Base-by-base conservation (phyloP, 2,113 vertebrate species). In the Misgurnus anguillicaudatus region DNA sequence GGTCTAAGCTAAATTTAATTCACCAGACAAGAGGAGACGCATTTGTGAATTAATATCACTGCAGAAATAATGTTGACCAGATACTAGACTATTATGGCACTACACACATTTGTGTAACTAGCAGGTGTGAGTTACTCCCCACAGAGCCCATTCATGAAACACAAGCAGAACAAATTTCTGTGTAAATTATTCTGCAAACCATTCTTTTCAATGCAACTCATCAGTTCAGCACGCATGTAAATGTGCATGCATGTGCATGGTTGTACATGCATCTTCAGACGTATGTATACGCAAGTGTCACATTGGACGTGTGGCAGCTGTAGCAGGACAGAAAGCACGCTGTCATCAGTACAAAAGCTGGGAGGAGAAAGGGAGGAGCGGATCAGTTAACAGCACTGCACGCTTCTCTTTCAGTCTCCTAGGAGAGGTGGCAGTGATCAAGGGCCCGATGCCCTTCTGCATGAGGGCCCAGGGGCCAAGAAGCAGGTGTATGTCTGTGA, bases 401-500 rank as follows among this genome's bases (percentile, higher is more conserved):
- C 17, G 55, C 53, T 53, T 5, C 31, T 67, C 67, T 72, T 77
- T 80, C n/a, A 66, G 51, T 72, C 64, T 14, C 8, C 8, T 36
- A 69, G 42, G 38, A 75, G 58, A 65, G 70, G 36, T 48, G 41
- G 38, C 47, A 48, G 48, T 80, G 57, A 69, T 79, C 47, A 61
- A 65, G 64, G 48, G 48, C 71, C 57, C 14, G 19, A 19, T 71
- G 75, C 45, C 58, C 39, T 60, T 9, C 68, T n/a, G 64, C 58
- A 14, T 42, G 17, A 41, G 47, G 36, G 62, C 72, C 57, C 19
- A 62, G 53, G 55, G 57, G 48, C 73, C 45, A 21, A 48, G 61
- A 68, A 67, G 69, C 80, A 86, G 81, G 81, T 85, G 80, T 71
- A 51, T 71, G 57, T 82, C 60, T 73, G 65, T 24, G 39, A 57